Evolutionary conservation across 2,113 vertebrate genomes (phyloP), one percentile per base, ranked within the genome.

Genomic region (Verasper variegatus): DNA sequence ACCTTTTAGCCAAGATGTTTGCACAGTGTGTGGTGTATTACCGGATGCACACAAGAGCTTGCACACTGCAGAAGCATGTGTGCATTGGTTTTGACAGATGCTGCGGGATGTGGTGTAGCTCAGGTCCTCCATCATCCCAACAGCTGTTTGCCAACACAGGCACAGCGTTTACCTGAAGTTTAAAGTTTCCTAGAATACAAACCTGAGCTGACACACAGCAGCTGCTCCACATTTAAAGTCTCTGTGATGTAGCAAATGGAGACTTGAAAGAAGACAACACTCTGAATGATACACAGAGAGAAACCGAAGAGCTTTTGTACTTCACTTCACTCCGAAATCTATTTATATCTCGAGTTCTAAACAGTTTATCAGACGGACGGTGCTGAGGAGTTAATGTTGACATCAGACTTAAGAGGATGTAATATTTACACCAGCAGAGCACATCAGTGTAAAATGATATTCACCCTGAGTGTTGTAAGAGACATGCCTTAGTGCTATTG

Each of bases 81-180:
- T 57, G 35, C 37, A 49, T 49, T 54, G 42, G 24, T 24, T 74
- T 45, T 79, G 84, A 72, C 74, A 80, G 49, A 80, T 78, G 61
- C 24, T 70, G 27, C 49, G 63, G 42, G 52, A 54, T 67, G 11
- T 42, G 21, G 45, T 70, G 59, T 24, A 7, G 47, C 64, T 63
- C 35, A 35, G 59, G 54, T 73, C 63, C 51, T 10, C 60, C 51
- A 24, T 74, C 75, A 80, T 67, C 45, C 62, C 23, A 71, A 58
- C 86, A 89, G 88, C 83, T 88, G 86, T 74, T 76, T 69, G 68
- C 40, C 23, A 55, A 54, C 55, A 35, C 35, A 15, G 59, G 26
- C 62, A 55, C 59, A 21, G 58, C 24, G 3, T 86, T 88, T 83
- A 80, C 68, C 69, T 70, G n/a, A 73, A 75, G 60, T 71, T 60